Base-by-base conservation (phyloP, 2,888 invertebrate species). In the Isoperla grammatica region DNA sequence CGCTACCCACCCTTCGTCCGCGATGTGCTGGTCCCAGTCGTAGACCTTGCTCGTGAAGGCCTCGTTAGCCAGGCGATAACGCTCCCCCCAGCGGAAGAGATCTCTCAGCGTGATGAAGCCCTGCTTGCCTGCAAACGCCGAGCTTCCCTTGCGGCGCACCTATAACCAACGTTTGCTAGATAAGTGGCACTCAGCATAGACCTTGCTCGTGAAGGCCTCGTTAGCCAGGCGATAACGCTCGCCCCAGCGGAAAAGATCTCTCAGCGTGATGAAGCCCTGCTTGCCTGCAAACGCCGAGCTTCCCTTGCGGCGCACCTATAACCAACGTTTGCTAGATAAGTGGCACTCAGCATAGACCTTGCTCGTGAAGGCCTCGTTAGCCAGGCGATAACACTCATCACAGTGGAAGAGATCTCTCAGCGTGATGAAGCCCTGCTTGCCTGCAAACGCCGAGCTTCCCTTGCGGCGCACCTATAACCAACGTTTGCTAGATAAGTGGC, bases 171-270 rank as follows among this genome's bases (percentile, higher is more conserved):
- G n/a, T n/a, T n/a, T n/a, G n/a, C n/a, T n/a, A n/a, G n/a, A n/a
- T n/a, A n/a, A n/a, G n/a, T n/a, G n/a, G n/a, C n/a, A n/a, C n/a
- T n/a, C n/a, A n/a, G n/a, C n/a, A n/a, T n/a, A n/a, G n/a, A n/a
- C n/a, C n/a, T n/a, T n/a, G n/a, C n/a, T n/a, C n/a, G n/a, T n/a
- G n/a, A n/a, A n/a, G n/a, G n/a, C n/a, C n/a, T n/a, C n/a, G n/a
- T n/a, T 12, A 80, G 90, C 88, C 22, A 86, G 78, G 61, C 89
- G 85, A 73, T 97, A 98, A 17, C 98, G 81, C 72, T 96, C 92
- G 1, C 92, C 98, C 98, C 98, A 98, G 59, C 97, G 82, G 72
- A 98, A 98, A 19, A 99, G 78, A 76, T 98, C 98, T 69, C 98
- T 80, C 42, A 98, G 75, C 0, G 98, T 98, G 65, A 98, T 95